Conservation (phyloP, 2,113 vertebrate genomes). For the Daubentonia madagascariensis region DNA sequence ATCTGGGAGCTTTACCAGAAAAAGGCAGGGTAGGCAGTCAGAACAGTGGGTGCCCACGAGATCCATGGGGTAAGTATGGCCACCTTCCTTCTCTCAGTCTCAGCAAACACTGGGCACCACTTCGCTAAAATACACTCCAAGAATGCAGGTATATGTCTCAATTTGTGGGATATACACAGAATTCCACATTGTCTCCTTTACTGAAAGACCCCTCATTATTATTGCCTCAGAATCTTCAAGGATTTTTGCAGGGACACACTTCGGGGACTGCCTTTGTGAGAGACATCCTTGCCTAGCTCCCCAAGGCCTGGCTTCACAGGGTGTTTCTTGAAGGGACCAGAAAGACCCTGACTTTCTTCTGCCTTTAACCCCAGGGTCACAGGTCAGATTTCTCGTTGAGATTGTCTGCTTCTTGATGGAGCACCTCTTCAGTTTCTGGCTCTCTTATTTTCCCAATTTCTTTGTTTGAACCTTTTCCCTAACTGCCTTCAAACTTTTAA, state of each 20-base stretch:
- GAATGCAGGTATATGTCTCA: fast-evolving
- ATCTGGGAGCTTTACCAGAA: not conserved
- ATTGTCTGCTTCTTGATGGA: not conserved
- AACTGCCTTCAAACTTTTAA: not conserved
- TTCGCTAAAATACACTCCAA: not conserved
- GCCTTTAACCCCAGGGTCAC: not conserved
- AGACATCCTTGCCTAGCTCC: not conserved
- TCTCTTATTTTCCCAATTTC: not conserved
- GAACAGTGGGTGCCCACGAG: not conserved
- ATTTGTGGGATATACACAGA: not conserved
- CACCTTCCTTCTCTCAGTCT: not conserved
- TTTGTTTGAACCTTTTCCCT: not conserved
- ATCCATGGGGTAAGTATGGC: not conserved
- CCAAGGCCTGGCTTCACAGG: not conserved
- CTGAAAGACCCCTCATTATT: not conserved
- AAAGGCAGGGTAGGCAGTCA: not conserved
- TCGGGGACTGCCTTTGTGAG: not conserved
- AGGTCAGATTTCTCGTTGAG: not conserved
- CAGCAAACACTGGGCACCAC: not conserved
- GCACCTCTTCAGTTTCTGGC: not conserved
- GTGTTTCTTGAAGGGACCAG: not conserved
- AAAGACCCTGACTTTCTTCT: not conserved
- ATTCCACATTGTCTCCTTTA: not conserved
- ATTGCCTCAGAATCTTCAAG: not conserved
- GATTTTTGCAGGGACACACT: not conserved